Percentiles rank a stretch among this genome's conserved stretches.
These are phyloP conservation scores for Pseudochaenichthys georgianus DNA, from an alignment of 2,797 vertebrate species.

Conservation along the genomic window DNA sequence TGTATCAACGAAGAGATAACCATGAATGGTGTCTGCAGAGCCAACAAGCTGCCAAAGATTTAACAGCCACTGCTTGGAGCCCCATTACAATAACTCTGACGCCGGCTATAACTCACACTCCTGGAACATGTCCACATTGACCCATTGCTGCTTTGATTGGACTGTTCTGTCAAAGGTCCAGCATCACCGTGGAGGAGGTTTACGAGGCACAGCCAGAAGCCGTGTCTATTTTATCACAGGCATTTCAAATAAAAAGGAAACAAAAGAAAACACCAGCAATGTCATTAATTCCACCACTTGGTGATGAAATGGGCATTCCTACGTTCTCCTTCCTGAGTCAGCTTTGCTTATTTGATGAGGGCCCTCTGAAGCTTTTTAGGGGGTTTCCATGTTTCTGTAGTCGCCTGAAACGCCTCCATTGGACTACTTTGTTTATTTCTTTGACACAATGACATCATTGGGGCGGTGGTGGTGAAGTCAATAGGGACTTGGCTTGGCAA, in stretches of 20 bases:
- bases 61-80: slow-evolving; percentile 70
- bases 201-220: slow-evolving; percentile 70
- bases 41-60: slow-evolving; percentile 64
- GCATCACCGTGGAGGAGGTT: slow-evolving; percentile 61
- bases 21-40: slow-evolving; percentile 58
- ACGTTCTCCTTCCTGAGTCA: slow-evolving; percentile 22
- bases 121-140: slow-evolving; percentile 73
- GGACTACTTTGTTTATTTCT: no score
- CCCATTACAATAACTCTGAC: slow-evolving; percentile 82
- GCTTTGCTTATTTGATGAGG: slow-evolving; percentile 38
- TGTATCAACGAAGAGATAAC: slow-evolving; percentile 51
- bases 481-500: no score
- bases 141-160: slow-evolving; percentile 77
- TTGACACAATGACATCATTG: no score
- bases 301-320: slow-evolving; percentile 53
- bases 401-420: no score
- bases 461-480: no score
- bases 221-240: slow-evolving; percentile 76
- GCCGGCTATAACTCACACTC: slow-evolving; percentile 70
- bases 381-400: no score
- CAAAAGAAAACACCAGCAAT: slow-evolving; percentile 50
- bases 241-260: slow-evolving; percentile 68
- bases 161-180: slow-evolving; percentile 74
- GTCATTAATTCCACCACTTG: slow-evolving; percentile 73
- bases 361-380: no score